Base-by-base conservation (phyloP, 2,113 vertebrate genomes). In the Butorides virescens region DNA sequence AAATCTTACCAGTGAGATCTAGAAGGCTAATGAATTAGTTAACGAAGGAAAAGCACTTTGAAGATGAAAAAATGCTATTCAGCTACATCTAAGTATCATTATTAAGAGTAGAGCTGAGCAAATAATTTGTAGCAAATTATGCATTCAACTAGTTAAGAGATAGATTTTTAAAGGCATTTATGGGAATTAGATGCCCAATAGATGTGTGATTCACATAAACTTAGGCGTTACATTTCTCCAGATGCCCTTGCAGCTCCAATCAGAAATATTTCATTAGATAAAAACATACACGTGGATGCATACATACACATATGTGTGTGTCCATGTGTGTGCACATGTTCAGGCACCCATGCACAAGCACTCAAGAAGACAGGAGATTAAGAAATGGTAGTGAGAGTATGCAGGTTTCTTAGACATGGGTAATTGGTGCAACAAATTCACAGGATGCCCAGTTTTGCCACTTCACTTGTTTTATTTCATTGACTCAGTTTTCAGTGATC, bases 51-150 rank as follows among this genome's bases (percentile, higher is more conserved):
- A 94, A 96, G 44, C 18, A 68, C 62, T 94, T 87, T 94, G 91
- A 97, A 94, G 84, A 93, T 85, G 70, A 88, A 95, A 95, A 96
- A 96, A 91, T 29, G 32, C 3, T 88, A 71, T 74, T 94, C 88
- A 93, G 53, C 14, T 77, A 26, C 42, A 66, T 62, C 37, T 92
- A 90, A 93, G 67, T 74, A 83, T 86, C 74, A 47, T 86, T 92
- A 86, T 82, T 92, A 88, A 76, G 29, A 70, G 59, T 19, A 80
- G 67, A 86, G 7, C 11, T 52, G 55, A 86, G 63, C 89, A 93
- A 96, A 93, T 80, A 95, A 91, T 91, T 86, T 89, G 22, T 52
- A 46, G 17, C 93, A 71, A 93, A 92, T 96, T 90, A 90, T 56
- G 13, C 11, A 65, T 93, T 94, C 32, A 66, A 7, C 46, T 72